Conservation (phyloP, 2,888 invertebrate species). For the Plebejus anna region DNA sequence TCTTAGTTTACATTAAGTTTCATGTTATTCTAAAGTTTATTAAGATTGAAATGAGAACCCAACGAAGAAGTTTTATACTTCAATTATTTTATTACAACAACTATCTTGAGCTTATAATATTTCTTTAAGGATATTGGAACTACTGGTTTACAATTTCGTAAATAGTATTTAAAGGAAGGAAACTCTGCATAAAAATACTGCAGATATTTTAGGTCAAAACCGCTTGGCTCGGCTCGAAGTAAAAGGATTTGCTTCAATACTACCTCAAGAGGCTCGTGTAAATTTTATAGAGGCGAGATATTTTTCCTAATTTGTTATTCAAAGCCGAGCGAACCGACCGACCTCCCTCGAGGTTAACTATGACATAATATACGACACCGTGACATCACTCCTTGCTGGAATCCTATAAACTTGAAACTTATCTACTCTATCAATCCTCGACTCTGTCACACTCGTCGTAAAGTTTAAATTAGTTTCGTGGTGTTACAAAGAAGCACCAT, state of each 20-base stretch:
- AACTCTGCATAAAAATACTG: neutral
- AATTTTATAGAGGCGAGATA: constrained; percentile 22
- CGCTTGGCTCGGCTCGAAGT: neutral
- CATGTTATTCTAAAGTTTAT: too few relatives aligned
- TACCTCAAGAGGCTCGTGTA: constrained; percentile 4
- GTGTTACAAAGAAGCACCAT: neutral
- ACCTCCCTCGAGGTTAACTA: constrained; percentile 41
- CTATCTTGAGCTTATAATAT: neutral
- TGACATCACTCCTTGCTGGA: constrained; percentile 42
- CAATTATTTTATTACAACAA: too few relatives aligned
- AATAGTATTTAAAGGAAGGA: neutral
- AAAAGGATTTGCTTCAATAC: constrained; percentile 7
- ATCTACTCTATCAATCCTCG: constrained; percentile 2
- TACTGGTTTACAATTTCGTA: neutral
- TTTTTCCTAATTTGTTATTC: constrained; percentile 41
- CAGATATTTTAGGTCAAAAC: constrained; percentile 8
- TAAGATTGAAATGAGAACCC: too few relatives aligned
- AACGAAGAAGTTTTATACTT: too few relatives aligned
- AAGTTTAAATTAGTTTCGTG: constrained; percentile 1
- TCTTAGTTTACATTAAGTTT: neutral
- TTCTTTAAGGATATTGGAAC: neutral
- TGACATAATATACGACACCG: constrained; percentile 40
- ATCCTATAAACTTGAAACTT: constrained; percentile 36
- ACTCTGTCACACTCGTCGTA: neutral
- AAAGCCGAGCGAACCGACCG: constrained; percentile 37